Conservation (phyloP, 1,140 invertebrate genomes). For the Chrysomallon squamiferum region DNA sequence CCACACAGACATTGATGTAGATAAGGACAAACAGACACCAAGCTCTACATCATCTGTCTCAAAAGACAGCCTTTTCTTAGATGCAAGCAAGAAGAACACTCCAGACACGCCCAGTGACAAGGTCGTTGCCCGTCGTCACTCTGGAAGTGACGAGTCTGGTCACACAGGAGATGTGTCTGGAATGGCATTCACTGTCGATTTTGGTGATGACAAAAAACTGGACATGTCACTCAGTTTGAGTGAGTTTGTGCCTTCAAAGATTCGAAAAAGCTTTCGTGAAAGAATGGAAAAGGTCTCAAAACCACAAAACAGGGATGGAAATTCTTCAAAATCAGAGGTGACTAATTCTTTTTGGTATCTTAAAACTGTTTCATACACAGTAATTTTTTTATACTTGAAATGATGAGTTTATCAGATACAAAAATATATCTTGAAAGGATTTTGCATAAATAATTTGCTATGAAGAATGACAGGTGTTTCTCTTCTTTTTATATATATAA, state of each 20-base stretch:
- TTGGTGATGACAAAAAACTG: constrained; percentile 50
- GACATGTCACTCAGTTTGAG: constrained; percentile 57
- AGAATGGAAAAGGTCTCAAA: background rate
- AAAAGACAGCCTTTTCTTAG: constrained; percentile 37
- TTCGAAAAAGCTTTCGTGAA: constrained; percentile 41
- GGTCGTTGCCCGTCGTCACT: background rate
- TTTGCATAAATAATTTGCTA: no score
- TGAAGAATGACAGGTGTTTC: no score
- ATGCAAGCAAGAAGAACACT: constrained; percentile 12
- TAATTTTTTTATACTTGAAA: background rate
- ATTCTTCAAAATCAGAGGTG: no score
- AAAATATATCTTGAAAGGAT: no score
- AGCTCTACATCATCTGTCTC: constrained; percentile 37
- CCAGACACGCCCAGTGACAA: constrained; percentile 5
- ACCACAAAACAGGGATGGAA: no score
- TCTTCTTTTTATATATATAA: no score
- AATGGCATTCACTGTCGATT: constrained; percentile 66
- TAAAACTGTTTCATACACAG: background rate
- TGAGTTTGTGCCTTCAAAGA: constrained; percentile 64
- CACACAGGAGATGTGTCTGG: constrained; percentile 5
- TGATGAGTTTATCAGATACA: no score
- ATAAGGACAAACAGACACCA: constrained; percentile 11
- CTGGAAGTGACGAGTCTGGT: constrained; percentile 1
- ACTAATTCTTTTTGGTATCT: background rate
- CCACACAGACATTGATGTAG: background rate